Evolutionary conservation across 2,888 invertebrate species (phyloP).

Genomic region (Lasioglossum vierecki): DNA sequence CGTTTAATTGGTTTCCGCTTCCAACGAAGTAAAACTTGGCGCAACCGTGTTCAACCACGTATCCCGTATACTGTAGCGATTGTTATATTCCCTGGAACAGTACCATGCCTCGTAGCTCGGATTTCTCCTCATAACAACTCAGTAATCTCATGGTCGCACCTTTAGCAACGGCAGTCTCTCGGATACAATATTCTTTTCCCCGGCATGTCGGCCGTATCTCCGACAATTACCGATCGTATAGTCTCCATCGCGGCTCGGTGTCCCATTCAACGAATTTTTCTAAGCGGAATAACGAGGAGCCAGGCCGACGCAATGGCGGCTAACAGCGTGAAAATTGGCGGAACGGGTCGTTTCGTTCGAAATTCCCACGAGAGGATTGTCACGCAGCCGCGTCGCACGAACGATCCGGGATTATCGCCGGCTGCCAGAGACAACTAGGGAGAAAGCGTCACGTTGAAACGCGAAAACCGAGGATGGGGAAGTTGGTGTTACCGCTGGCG

Average conservation of each 20-base stretch:
- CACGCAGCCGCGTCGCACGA: slow-evolving; percentile 45
- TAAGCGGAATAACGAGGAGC: slow-evolving; percentile 61
- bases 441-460: slow-evolving; percentile 5
- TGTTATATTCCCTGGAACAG: not conserved
- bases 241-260: not conserved
- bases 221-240: slow-evolving; percentile 32
- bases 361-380: slow-evolving; percentile 56
- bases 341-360: slow-evolving; percentile 58
- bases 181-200: not conserved
- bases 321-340: slow-evolving; percentile 68
- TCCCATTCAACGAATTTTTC: slow-evolving; percentile 48
- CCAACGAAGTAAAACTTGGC: not conserved
- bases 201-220: not conserved
- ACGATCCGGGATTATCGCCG: slow-evolving; percentile 41
- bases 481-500: not conserved
- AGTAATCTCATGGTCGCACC: not conserved
- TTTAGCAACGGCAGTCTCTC: not conserved
- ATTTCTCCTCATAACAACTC: not conserved
- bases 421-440: slow-evolving; percentile 23
- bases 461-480: not conserved
- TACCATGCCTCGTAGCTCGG: not conserved
- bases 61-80: not conserved
- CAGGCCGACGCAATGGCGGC: slow-evolving; percentile 37
- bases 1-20: not conserved
- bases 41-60: not conserved